Conservation (phyloP, 2,113 vertebrate genomes). For the Caracal caracal region DNA sequence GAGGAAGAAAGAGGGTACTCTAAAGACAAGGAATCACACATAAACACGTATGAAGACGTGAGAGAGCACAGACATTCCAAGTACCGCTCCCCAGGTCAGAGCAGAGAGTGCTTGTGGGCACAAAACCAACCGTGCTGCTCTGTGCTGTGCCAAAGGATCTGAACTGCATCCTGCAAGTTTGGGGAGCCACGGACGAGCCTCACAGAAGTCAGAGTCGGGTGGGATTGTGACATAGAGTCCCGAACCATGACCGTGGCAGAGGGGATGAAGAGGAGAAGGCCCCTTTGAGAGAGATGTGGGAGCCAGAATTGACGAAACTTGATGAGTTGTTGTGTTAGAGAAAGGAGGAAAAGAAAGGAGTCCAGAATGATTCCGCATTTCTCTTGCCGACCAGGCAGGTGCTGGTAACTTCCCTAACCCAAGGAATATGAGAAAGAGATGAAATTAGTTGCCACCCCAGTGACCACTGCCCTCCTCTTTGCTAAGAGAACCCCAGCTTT, state of each 20-base stretch:
- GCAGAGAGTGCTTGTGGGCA: background rate
- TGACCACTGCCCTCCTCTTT: background rate
- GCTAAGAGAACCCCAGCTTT: background rate
- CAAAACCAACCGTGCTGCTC: background rate
- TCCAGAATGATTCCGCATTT: background rate
- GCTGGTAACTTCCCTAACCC: background rate
- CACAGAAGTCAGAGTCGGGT: background rate
- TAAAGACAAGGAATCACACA: background rate
- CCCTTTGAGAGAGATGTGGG: background rate
- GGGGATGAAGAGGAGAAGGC: background rate
- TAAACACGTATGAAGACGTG: background rate
- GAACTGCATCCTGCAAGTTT: background rate
- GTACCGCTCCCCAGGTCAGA: background rate
- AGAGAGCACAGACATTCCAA: background rate
- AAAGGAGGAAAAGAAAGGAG: background rate
- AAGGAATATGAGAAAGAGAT: background rate
- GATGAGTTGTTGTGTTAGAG: background rate
- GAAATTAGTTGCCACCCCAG: background rate
- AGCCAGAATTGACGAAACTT: background rate
- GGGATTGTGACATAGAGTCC: background rate
- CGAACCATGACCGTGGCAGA: background rate
- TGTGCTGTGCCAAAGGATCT: background rate
- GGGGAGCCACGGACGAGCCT: background rate
- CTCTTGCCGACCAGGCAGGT: background rate
- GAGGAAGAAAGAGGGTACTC: background rate